A percentile compares a stretch with the other conserved stretches of the same genome.
These are phyloP conservation scores for Prionailurus bengalensis DNA, from an alignment of 2,113 vertebrate genomes.

Conservation along the genomic window DNA sequence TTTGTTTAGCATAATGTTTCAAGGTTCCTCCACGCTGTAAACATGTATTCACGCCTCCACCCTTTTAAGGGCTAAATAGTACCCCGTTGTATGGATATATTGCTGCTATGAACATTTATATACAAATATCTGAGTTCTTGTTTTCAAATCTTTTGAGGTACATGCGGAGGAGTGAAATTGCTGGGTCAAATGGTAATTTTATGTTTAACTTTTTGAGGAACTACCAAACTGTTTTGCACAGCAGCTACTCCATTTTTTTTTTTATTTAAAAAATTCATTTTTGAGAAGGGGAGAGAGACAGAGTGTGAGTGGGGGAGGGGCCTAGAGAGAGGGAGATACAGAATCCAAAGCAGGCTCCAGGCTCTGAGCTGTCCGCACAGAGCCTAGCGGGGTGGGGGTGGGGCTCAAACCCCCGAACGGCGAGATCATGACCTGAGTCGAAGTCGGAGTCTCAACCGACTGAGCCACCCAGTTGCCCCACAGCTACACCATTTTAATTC, in stretches of 20 bases:
- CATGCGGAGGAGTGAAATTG: neutral
- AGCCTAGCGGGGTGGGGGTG: no score
- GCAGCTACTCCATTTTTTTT: neutral
- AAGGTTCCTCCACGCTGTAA: neutral
- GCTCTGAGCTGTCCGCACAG: no score
- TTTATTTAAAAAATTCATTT: no score
- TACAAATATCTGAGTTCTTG: neutral
- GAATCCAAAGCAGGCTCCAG: no score
- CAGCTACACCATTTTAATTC: neutral
- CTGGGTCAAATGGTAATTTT: neutral
- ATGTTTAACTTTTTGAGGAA: constrained; percentile 17
- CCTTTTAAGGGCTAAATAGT: neutral
- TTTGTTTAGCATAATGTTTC: constrained; percentile 12
- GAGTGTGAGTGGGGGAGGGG: no score
- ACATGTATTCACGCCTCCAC: neutral
- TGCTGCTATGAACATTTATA: neutral
- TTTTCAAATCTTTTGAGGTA: neutral
- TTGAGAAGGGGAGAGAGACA: no score
- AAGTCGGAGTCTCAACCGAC: no score
- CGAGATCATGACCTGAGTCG: no score
- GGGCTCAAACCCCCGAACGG: no score
- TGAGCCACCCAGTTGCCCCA: no score
- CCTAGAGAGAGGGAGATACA: no score
- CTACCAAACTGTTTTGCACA: neutral
- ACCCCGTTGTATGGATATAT: neutral